Conservation (phyloP, 2,113 vertebrate species). For the Lontra canadensis region DNA sequence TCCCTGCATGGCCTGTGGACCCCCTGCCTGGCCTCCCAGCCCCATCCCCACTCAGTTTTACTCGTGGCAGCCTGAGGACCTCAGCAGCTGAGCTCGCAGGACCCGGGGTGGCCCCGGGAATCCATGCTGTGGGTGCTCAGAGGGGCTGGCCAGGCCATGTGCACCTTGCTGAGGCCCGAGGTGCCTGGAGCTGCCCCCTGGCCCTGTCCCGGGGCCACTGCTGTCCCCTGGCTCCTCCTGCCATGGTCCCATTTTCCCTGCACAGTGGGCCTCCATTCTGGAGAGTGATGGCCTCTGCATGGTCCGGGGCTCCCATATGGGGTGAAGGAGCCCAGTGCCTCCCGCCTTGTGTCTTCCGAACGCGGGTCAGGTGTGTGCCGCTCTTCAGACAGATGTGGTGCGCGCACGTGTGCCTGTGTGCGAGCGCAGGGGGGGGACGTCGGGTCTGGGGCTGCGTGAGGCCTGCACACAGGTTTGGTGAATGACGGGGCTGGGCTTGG, state of each 20-base stretch:
- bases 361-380: neutral
- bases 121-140: rapidly evolving
- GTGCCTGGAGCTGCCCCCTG: neutral
- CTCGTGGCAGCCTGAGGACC: rapidly evolving
- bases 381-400: too few relatives aligned
- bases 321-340: rapidly evolving
- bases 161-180: neutral
- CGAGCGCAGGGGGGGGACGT: too few relatives aligned
- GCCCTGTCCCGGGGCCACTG: rapidly evolving
- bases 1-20: neutral
- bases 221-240: neutral
- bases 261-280: neutral
- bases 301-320: rapidly evolving
- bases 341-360: neutral
- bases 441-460: too few relatives aligned
- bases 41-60: rapidly evolving
- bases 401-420: rapidly evolving
- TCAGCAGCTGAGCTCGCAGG: too few relatives aligned
- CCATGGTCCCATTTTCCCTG: neutral
- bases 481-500: too few relatives aligned
- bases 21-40: neutral
- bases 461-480: too few relatives aligned
- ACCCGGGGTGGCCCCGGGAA: neutral
- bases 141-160: rapidly evolving
- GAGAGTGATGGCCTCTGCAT: neutral